phyloP scores from a whole-genome alignment of 2,113 vertebrate genomes.

The Nycticryphes semicollaris region DNA sequence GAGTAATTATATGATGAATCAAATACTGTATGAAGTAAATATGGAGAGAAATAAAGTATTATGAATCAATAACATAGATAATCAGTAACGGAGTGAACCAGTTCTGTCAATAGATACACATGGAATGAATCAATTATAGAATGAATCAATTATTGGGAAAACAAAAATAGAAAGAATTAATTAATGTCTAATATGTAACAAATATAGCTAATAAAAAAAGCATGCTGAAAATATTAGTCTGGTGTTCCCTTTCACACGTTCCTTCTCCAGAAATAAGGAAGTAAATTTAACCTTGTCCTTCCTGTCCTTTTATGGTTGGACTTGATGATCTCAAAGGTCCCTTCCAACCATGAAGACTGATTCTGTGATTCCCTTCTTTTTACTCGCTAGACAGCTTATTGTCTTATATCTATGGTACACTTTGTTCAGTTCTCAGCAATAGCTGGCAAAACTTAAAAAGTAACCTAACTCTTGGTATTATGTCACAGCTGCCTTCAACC shows the following conservation, averaged over 20 bases:
- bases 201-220: not conserved
- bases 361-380: not conserved
- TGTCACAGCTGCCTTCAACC: not conserved
- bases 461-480: not conserved
- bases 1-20: slow-evolving; percentile 28
- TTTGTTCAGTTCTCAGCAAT: not conserved
- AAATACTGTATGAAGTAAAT: not conserved
- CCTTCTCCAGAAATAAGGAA: not conserved
- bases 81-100: not conserved
- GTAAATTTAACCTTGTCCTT: not conserved
- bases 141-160: not conserved
- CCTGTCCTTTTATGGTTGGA: too few relatives aligned
- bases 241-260: not conserved
- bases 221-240: not conserved
- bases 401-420: not conserved
- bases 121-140: not conserved
- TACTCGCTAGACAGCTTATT: not conserved
- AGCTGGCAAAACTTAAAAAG: not conserved
- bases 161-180: slow-evolving; percentile 2
- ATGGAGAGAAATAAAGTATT: slow-evolving; percentile 11
- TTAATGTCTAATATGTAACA: not conserved
- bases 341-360: too few relatives aligned
- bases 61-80: not conserved
- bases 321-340: too few relatives aligned
- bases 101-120: not conserved